These are phyloP conservation scores for Cephalophus harveyi DNA, from an alignment of 2,113 vertebrate genomes.

Conservation along the genomic window DNA sequence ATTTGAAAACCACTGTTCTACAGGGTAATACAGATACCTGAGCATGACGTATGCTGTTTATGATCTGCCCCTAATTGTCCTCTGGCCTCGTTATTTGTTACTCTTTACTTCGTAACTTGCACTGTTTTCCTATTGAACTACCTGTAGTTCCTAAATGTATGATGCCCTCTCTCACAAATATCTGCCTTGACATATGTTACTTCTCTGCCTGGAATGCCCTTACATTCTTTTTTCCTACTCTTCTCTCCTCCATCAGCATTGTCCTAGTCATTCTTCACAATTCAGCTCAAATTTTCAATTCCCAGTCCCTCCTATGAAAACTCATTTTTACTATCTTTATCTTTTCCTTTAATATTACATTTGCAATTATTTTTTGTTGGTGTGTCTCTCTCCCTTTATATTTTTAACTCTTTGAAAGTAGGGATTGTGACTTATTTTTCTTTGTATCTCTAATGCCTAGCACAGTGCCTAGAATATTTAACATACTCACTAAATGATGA, in stretches of 20 bases:
- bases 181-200: neutral
- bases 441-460: neutral
- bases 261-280: neutral
- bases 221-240: neutral
- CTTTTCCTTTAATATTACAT: slow-evolving; percentile 7
- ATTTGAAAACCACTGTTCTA: neutral
- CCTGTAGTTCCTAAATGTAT: neutral
- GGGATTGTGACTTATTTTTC: neutral
- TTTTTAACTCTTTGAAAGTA: neutral
- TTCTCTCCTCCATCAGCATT: neutral
- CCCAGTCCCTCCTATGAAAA: neutral
- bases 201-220: neutral
- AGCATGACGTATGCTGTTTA: neutral
- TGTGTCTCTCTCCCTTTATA: neutral
- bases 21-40: neutral
- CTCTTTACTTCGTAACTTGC: neutral
- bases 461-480: neutral
- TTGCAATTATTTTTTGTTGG: neutral
- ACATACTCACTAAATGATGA: neutral
- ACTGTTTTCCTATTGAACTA: neutral
- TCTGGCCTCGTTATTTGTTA: neutral
- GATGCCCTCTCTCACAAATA: neutral
- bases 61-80: neutral
- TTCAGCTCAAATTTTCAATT: neutral
- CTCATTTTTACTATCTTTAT: neutral